Base-by-base conservation (phyloP, 2,888 invertebrate genomes). In the Macrophya annulata region DNA sequence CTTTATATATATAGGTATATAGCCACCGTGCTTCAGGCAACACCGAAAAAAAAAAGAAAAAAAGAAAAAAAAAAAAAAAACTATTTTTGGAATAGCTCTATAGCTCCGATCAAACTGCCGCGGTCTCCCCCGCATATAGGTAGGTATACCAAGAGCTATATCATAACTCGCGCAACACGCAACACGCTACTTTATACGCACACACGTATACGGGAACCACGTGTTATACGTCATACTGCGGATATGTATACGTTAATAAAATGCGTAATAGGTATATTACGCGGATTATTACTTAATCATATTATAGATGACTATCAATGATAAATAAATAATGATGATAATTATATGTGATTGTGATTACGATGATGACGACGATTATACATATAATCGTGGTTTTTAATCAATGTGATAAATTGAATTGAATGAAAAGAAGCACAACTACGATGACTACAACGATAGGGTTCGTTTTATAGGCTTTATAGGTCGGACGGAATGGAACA, bases 401-500 rank as follows among this genome's bases (percentile, higher is more conserved):
- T 31, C 31, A 8, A 55, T 6, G n/a, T 8, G n/a, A 55, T n/a
- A 6, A 55, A 55, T 5, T 48, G 48, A 62, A 62, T 25, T 25
- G 25, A 62, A 62, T 62, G 25, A 62, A 25, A 62, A 62, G 10
- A 62, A 62, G 25, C 5, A 21, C 9, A 25, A 68, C 37, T 68
- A 37, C 31, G 68, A 25, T 25, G 65, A 65, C 25, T 17, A 65
- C 31, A 21, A 31, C 62, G 62, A 62, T 62, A 10, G 21, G 25
- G 62, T 25, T 25, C 25, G 21, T 43, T 9, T 45, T 21, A 25
- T 37, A 51, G 77, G 55, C 55, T 25, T 48, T 25, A 43, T 43
- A 72, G n/a, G 51, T 25, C 55, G 37, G 81, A 62, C 81, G 81
- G 43, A 62, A 51, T 25, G 59, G 81, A 81, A 62, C 43, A 31